phyloP scores from a whole-genome alignment of 2,797 vertebrate genomes.

The Nyctibius grandis region DNA sequence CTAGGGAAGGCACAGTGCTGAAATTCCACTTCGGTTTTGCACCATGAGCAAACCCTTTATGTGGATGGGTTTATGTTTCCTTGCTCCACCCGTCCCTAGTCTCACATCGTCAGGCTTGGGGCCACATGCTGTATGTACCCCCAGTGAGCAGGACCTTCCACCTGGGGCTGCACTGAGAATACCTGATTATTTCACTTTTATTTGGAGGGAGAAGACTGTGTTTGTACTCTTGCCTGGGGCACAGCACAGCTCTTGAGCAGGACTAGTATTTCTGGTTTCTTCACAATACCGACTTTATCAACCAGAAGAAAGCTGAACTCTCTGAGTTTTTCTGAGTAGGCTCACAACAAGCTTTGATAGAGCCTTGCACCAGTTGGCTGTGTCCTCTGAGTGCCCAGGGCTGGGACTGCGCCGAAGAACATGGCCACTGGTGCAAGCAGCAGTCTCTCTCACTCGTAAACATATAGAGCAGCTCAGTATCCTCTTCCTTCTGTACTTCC shows the following conservation, averaged over 20 bases:
- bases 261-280: conserved; percentile 58
- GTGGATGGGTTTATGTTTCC: background rate
- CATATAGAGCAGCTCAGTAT: background rate
- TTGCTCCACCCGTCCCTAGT: background rate
- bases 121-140: background rate
- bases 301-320: background rate
- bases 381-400: background rate
- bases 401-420: background rate
- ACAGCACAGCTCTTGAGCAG: background rate
- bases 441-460: background rate
- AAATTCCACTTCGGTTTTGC: background rate
- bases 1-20: background rate
- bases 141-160: background rate
- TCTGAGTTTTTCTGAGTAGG: background rate
- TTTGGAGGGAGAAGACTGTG: background rate
- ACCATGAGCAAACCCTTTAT: background rate
- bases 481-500: background rate
- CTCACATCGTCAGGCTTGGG: fast-evolving
- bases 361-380: background rate
- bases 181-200: background rate
- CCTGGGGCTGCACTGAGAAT: background rate
- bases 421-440: background rate
- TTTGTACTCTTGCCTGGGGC: background rate
- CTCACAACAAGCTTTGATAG: background rate
- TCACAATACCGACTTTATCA: conserved; percentile 21